Evolutionary conservation across 2,888 invertebrate genomes (phyloP).

Genomic region (Drosophila recens): DNA sequence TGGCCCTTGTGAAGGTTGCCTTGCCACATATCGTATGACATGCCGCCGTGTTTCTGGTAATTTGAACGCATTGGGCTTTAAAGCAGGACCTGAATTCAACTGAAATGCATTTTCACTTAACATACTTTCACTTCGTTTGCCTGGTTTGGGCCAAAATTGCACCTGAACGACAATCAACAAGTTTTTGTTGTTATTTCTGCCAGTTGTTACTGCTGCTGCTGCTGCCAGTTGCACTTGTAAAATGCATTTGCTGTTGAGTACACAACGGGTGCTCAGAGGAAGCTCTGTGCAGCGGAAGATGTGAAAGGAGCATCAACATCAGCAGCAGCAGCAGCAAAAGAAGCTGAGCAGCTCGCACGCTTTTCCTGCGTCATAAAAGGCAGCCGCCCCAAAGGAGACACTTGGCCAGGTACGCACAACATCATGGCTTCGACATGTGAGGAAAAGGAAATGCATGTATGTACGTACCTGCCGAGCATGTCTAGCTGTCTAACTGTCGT

Average conservation of each 20-base stretch:
- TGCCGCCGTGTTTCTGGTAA: conserved; percentile 37
- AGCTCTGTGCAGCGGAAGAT: conserved; percentile 45
- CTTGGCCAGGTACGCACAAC: conserved; percentile 37
- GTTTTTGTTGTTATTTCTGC: conserved; percentile 55
- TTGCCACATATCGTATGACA: conserved; percentile 14
- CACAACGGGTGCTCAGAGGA: conserved; percentile 40
- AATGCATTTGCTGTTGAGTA: conserved; percentile 65
- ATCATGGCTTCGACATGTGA: conserved; percentile 55
- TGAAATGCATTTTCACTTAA: conserved; percentile 60
- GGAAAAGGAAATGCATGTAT: conserved; percentile 56
- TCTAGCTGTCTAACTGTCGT: conserved; percentile 45
- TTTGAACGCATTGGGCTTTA: conserved; percentile 46
- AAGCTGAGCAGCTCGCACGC: conserved; percentile 19
- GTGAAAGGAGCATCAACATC: conserved; percentile 33
- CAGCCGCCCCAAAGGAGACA: conserved; percentile 36
- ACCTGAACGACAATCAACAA: conserved; percentile 69
- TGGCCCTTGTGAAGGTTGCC: conserved; percentile 16
- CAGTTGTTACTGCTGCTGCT: conserved; percentile 25
- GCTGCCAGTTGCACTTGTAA: conserved; percentile 42
- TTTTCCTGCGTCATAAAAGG: conserved; percentile 50
- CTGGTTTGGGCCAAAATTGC: conserved; percentile 26
- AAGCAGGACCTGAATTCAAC: conserved; percentile 36
- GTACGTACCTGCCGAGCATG: conserved; percentile 13
- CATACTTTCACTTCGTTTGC: conserved; percentile 50
- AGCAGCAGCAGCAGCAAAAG: background rate